Evolutionary conservation across 2,113 vertebrate species (phyloP), one percentile per base, ranked within the genome.

Genomic region (Leucopsar rothschildi): DNA sequence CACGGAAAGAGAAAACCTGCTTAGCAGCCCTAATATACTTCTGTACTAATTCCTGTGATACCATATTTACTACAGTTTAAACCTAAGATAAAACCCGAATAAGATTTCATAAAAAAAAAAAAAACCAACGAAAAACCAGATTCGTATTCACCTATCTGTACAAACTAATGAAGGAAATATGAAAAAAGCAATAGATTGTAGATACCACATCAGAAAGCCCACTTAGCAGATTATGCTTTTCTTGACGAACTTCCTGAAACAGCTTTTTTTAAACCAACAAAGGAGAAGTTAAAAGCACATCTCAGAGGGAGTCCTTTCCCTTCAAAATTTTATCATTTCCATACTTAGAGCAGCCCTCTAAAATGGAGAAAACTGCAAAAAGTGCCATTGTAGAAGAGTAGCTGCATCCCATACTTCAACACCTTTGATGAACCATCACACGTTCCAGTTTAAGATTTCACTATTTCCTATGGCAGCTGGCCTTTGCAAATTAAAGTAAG

Each of bases 131-230:
- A 28, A 6, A 37, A 35, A n/a, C 7, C 27, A 28, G 22, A 16
- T 68, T 61, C 45, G 10, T 6, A 16, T 25, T 15, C 25, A 71
- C 4, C 17, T 53, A 40, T 37, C 37, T 68, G 27, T 23, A 60
- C 42, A 88, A 89, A 77, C 17, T 65, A 93, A 85, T 29, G 21
- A 86, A 61, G 42, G 28, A 76, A 88, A 81, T 14, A 56, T 37
- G 60, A 68, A 89, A 92, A 82, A 59, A 31, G 40, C 20, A 60
- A 37, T 13, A 14, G 18, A 21, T 8, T n/a, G 50, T 2, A 72
- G 65, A 84, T 19, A 28, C 15, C 80, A 91, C 82, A 92, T 76
- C 71, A 93, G 81, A 96, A 94, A 94, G 29, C 16, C 52, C 72
- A 77, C 76, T 90, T 93, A 69, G 70, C 6, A 78, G 64, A 50